Conservation (phyloP, 2,888 invertebrate species). For the Marasmarcha lunaedactyla region DNA sequence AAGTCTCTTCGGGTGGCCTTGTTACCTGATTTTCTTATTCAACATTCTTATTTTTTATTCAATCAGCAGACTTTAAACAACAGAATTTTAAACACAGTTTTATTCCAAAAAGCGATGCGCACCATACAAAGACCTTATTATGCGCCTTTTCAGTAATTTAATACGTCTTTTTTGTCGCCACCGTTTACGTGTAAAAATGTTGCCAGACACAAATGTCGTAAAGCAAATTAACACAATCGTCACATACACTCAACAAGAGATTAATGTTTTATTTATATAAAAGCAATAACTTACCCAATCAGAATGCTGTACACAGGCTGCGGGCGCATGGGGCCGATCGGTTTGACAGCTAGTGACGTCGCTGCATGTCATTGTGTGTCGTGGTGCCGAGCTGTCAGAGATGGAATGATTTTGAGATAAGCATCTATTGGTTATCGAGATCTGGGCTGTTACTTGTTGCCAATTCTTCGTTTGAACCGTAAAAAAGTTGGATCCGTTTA, state of each 20-base stretch:
- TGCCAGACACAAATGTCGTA: too few species aligned
- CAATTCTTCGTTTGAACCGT: background rate
- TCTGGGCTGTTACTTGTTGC: background rate
- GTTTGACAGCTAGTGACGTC: background rate
- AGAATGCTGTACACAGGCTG: background rate
- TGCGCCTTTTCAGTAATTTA: too few species aligned
- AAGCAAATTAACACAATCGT: background rate
- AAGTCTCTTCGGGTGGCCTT: too few species aligned
- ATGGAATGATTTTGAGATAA: conserved; percentile 3
- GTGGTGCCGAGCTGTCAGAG: background rate
- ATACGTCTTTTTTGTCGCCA: too few species aligned
- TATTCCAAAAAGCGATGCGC: too few species aligned
- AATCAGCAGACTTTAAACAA: too few species aligned
- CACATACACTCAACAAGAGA: background rate
- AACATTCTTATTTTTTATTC: too few species aligned
- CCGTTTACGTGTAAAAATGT: too few species aligned
- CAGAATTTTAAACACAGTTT: too few species aligned
- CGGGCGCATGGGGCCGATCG: background rate
- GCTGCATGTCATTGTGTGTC: background rate
- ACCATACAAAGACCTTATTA: too few species aligned
- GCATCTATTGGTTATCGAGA: conserved; percentile 3
- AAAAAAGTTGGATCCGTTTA: too few species aligned
- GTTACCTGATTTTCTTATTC: too few species aligned
- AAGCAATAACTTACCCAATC: background rate
- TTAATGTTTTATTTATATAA: conserved; percentile 1